phyloP scores from a whole-genome alignment of 1,140 invertebrate genomes.

The Drosophila pandora region DNA sequence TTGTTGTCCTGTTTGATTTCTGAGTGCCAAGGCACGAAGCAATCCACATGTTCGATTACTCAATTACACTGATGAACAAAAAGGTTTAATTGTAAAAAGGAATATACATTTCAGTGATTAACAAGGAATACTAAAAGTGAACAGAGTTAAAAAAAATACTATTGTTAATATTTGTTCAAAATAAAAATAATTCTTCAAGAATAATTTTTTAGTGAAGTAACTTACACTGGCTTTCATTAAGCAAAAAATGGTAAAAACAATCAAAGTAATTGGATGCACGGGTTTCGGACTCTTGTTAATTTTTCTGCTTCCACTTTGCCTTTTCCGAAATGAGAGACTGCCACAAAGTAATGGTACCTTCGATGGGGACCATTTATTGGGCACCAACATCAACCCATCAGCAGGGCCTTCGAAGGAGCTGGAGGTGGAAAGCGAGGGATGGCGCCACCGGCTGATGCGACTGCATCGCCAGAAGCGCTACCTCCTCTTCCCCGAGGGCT shows the following conservation, averaged over 20 bases:
- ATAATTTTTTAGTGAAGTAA: constrained; percentile 26
- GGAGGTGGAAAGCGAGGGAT: background rate
- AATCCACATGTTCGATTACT: constrained; percentile 45
- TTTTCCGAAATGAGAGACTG: constrained; percentile 10
- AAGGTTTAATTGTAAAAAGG: background rate
- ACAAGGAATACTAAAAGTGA: too few relatives aligned
- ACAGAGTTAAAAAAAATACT: background rate
- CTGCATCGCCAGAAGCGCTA: constrained; percentile 86
- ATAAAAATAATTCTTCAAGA: constrained; percentile 1
- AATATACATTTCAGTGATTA: background rate
- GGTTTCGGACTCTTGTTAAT: constrained; percentile 34
- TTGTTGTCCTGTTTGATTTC: constrained; percentile 15
- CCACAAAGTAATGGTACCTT: constrained; percentile 3
- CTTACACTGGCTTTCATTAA: constrained; percentile 33
- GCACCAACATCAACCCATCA: background rate
- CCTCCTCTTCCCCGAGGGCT: constrained; percentile 91
- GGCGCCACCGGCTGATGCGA: constrained; percentile 49
- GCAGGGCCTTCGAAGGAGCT: background rate
- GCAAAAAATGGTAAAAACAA: constrained; percentile 57
- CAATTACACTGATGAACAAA: constrained; percentile 57
- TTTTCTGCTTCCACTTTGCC: constrained; percentile 31
- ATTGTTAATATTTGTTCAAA: background rate
- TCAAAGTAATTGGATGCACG: constrained; percentile 66
- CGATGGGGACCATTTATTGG: constrained; percentile 18
- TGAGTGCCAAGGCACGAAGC: constrained; percentile 14